Evolutionary conservation across 2,888 invertebrate species (phyloP).

Genomic region (Malachius bipustulatus): DNA sequence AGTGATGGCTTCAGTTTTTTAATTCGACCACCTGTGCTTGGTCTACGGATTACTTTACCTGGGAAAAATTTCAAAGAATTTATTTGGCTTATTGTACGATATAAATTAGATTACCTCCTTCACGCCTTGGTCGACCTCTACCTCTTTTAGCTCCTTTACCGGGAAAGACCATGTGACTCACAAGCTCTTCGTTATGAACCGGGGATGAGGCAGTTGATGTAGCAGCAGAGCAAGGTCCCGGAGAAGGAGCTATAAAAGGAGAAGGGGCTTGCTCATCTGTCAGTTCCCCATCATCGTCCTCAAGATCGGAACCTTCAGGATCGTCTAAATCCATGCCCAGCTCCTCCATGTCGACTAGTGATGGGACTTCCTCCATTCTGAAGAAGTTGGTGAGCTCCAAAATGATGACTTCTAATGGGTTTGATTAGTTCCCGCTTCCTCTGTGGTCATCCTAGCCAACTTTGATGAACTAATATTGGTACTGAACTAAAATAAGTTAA

Average conservation of each 20-base stretch:
- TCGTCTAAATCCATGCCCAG: constrained; percentile 59
- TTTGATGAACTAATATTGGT: too few relatives aligned
- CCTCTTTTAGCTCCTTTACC: constrained; percentile 63
- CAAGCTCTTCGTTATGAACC: constrained; percentile 46
- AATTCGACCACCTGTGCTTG: constrained; percentile 19
- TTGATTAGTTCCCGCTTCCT: too few relatives aligned
- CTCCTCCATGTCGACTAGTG: constrained; percentile 40
- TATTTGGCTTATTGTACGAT: not conserved
- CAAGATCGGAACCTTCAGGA: constrained; percentile 62
- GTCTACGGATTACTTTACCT: constrained; percentile 31
- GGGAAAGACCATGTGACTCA: constrained; percentile 47
- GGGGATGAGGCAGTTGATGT: constrained; percentile 51
- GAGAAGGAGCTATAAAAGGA: constrained; percentile 36
- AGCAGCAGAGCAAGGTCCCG: constrained; percentile 54
- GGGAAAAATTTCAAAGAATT: constrained; percentile 10
- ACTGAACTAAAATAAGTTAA: too few relatives aligned
- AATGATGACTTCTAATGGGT: too few relatives aligned
- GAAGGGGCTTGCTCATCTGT: constrained; percentile 42
- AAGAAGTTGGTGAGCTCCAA: too few relatives aligned
- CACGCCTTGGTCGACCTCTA: constrained; percentile 67
- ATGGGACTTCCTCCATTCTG: constrained; percentile 36
- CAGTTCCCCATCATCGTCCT: constrained; percentile 55
- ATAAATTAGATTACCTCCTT: constrained; percentile 41
- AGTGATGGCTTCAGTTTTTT: constrained; percentile 24
- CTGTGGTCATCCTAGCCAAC: too few relatives aligned